Base-by-base conservation (phyloP, 2,888 invertebrate genomes). In the Synergus umbraculus region DNA sequence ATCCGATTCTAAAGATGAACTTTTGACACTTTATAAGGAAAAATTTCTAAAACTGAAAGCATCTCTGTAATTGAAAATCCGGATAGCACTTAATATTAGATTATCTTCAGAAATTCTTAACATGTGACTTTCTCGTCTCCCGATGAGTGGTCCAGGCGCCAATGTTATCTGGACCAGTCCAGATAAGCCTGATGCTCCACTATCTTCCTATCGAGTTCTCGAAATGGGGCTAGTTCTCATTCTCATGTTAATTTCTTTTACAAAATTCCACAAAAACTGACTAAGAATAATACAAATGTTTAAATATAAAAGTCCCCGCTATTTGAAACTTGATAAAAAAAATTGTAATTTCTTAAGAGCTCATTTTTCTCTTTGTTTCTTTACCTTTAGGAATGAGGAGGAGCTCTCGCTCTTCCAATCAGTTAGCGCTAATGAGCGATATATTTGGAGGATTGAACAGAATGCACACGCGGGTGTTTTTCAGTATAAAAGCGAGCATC, bases 141-240 rank as follows among this genome's bases (percentile, higher is more conserved):
- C 85, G 88, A 37, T 37, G 37, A 89, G 89, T 89, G 89, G 88
- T 87, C 87, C 81, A 87, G 90, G 89, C 90, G 90, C 89, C 90
- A 87, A 81, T 83, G 87, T 89, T 90, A 90, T 90, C 90, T 86
- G 78, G 78, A 82, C 87, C 83, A 86, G 82, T 79, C 76, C 83
- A 85, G 90, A 90, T 90, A 90, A 89, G 87, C 85, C 85, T 86
- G 87, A 89, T 89, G 82, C 80, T 82, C 79, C 77, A 76, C 80
- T 79, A 81, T 83, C 81, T 78, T 63, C 18, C 66, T 66, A 81
- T 78, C 69, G 44, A 69, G 63, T 69, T 69, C 67, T 69, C 43
- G 67, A 77, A 69, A 69, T 60, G 60, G 63, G 69, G 49, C 18
- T 69, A 67, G 46, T 60, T 66, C 43, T 54, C 65, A 54, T 41